These are phyloP conservation scores for Formica selysi DNA, from an alignment of 1,140 invertebrate genomes.

Conservation along the genomic window DNA sequence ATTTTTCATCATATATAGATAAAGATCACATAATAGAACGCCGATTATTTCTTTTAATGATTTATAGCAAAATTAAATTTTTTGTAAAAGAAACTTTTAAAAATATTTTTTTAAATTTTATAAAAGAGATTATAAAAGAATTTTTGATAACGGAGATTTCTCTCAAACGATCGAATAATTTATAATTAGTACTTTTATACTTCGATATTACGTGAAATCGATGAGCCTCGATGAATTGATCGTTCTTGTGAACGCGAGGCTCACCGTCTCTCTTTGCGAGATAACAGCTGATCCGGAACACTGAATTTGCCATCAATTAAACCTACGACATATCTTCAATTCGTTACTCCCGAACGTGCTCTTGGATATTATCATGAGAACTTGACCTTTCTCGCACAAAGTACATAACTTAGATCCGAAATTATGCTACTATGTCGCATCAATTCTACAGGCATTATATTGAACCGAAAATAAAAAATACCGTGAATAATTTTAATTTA, in stretches of 20 bases:
- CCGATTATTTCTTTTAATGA: not conserved
- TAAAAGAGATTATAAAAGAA: not conserved
- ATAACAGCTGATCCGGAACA: constrained; percentile 59
- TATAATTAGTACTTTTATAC: constrained; percentile 7
- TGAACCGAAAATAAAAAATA: not conserved
- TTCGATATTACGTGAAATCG: constrained; percentile 45
- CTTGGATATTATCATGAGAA: constrained; percentile 40
- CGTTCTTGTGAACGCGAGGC: constrained; percentile 31
- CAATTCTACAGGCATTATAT: not conserved
- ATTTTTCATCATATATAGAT: not conserved
- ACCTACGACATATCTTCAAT: constrained; percentile 48
- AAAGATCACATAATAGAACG: not conserved
- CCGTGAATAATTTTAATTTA: constrained; percentile 1
- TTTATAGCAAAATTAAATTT: too few relatives aligned
- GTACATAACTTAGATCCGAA: constrained; percentile 11
- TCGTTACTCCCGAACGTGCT: constrained; percentile 49
- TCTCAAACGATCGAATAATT: not conserved
- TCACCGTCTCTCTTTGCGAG: constrained; percentile 42
- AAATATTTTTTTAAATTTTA: not conserved
- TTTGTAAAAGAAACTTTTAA: not conserved
- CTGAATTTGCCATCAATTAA: constrained; percentile 60
- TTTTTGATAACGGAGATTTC: not conserved
- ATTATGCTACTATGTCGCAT: constrained; percentile 34
- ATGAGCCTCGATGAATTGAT: constrained; percentile 23
- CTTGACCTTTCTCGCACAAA: constrained; percentile 57